These are phyloP conservation scores for Ophiothrix spiculata DNA, from an alignment of 35 echinoderm and acorn worm genomes.

Conservation along the genomic window DNA sequence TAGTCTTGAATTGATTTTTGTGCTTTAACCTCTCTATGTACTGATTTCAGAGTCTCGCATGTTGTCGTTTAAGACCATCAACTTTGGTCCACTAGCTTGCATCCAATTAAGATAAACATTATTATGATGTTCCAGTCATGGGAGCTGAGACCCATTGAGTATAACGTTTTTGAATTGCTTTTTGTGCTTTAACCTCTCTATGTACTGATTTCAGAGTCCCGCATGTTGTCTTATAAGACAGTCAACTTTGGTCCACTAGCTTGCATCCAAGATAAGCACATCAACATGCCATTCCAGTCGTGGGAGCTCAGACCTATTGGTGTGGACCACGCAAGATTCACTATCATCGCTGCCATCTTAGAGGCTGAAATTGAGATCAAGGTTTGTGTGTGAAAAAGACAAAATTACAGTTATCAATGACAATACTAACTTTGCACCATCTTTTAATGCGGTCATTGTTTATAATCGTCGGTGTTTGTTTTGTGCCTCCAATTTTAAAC, in stretches of 20 bases:
- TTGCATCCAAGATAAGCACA: constrained; percentile 91
- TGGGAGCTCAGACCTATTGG: constrained; percentile 80
- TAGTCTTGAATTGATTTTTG: no score
- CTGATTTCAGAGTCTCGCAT: constrained; percentile 35
- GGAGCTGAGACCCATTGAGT: constrained; percentile 74
- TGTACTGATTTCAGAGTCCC: constrained; percentile 31
- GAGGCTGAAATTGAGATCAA: constrained; percentile 97
- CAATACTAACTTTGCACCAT: no score
- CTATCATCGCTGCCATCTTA: constrained; percentile 88
- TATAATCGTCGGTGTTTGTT: no score
- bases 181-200: no score
- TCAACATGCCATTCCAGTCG: constrained; percentile 98
- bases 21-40: no score
- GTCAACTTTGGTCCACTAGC: constrained; percentile 91
- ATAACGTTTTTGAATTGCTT: no score
- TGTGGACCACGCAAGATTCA: constrained; percentile 69
- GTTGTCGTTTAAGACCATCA: constrained; percentile 93
- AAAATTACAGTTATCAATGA: constrained; percentile 51
- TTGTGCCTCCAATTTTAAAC: no score
- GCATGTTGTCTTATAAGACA: constrained; percentile 84
- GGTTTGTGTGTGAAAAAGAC: no score
- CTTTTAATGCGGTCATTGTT: no score
- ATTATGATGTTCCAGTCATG: constrained; percentile 98
- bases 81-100: constrained; percentile 86
- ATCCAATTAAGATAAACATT: constrained; percentile 92